Conservation (phyloP, 1,140 invertebrate species). For the Eriocheir sinensis region DNA sequence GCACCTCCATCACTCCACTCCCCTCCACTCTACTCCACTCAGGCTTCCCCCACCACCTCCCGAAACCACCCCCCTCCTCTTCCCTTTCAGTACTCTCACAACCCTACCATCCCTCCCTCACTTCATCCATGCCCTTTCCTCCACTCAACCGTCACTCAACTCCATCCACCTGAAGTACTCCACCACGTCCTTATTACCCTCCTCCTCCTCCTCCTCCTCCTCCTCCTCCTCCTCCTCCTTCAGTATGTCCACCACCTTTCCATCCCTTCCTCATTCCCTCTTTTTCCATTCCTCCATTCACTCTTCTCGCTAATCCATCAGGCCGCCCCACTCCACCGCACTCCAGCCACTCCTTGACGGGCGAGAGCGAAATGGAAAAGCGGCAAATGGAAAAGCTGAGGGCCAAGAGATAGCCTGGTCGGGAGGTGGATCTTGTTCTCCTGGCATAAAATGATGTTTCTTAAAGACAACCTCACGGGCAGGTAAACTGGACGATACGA, state of each 20-base stretch:
- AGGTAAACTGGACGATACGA: not conserved
- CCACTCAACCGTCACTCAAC: not conserved
- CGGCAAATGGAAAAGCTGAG: constrained; percentile 2
- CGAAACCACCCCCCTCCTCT: too few species aligned
- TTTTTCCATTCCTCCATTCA: not conserved
- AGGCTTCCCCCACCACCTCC: too few species aligned
- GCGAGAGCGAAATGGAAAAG: not conserved
- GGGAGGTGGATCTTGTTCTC: not conserved
- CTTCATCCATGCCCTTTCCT: not conserved
- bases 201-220: too few species aligned
- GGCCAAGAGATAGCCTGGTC: not conserved
- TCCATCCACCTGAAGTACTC: not conserved
- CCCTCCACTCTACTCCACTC: too few species aligned
- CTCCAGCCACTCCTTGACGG: constrained; percentile 1
- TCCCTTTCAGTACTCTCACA: too few species aligned
- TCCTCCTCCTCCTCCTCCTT: too few species aligned
- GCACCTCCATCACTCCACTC: too few species aligned
- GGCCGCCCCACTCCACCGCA: not conserved
- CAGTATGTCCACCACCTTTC: too few species aligned
- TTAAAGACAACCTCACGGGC: not conserved
- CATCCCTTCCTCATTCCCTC: not conserved
- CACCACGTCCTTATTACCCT: too few species aligned
- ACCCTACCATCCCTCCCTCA: not conserved
- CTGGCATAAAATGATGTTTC: not conserved
- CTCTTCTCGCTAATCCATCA: constrained; percentile 7